These are phyloP conservation scores for Eumerus sabulonum DNA, from an alignment of 2,888 invertebrate species.

Conservation along the genomic window DNA sequence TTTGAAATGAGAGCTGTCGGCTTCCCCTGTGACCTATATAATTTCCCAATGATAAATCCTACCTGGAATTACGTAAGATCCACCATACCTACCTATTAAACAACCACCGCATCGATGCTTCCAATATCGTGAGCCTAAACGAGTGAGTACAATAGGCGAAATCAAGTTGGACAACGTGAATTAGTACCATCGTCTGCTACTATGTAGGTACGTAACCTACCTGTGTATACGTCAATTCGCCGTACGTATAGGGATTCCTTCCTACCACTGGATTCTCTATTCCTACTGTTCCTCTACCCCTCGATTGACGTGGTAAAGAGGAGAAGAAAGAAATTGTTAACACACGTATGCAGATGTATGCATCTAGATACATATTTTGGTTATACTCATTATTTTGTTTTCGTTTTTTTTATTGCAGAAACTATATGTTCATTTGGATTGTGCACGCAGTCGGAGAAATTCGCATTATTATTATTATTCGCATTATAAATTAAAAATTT, in stretches of 20 bases:
- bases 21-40: slow-evolving; percentile 30
- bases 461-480: no score
- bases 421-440: slow-evolving; percentile 61
- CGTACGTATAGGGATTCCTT: slow-evolving; percentile 21
- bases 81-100: slow-evolving; percentile 5
- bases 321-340: background rate
- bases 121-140: background rate
- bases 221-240: slow-evolving; percentile 33
- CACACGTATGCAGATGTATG: no score
- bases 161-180: slow-evolving; percentile 46
- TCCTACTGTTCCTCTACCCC: slow-evolving; percentile 5
- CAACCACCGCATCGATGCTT: background rate
- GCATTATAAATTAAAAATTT: slow-evolving; percentile 72
- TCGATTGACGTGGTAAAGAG: background rate
- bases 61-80: slow-evolving; percentile 29
- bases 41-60: slow-evolving; percentile 15
- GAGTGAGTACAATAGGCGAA: slow-evolving; percentile 25
- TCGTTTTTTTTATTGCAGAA: slow-evolving; percentile 39
- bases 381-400: no score
- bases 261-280: background rate
- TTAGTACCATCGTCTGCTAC: slow-evolving; percentile 31
- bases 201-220: background rate
- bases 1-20: slow-evolving; percentile 16
- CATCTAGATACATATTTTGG: no score
- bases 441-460: slow-evolving; percentile 59